Evolutionary conservation across 1,140 invertebrate species (phyloP).

Genomic region (Papilio xuthus): DNA sequence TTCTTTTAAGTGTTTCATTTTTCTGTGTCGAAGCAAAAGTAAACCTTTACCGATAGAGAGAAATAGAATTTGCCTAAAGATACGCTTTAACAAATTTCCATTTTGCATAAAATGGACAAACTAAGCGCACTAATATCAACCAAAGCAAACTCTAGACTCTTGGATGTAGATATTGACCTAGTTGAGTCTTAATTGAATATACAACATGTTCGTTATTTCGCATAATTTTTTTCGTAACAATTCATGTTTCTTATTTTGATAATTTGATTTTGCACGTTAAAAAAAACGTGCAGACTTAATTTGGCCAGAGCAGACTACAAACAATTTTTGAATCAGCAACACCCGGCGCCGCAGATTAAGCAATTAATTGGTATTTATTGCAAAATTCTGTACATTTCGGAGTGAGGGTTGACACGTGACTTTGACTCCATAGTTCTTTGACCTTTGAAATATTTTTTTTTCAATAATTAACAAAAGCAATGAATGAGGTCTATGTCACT

Average conservation of each 20-base stretch:
- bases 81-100: no score
- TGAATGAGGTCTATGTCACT: slow-evolving; percentile 10
- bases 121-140: no score
- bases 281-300: slow-evolving; percentile 46
- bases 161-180: background rate
- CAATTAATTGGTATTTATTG: slow-evolving; percentile 45
- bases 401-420: slow-evolving; percentile 46
- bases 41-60: no score
- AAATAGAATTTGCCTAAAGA: no score
- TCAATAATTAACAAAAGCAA: background rate
- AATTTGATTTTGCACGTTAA: slow-evolving; percentile 41
- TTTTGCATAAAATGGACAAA: no score
- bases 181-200: background rate
- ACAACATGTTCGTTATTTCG: background rate
- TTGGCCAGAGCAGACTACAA: slow-evolving; percentile 34
- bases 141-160: background rate
- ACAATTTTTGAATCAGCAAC: slow-evolving; percentile 45
- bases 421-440: slow-evolving; percentile 50
- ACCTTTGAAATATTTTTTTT: slow-evolving; percentile 42
- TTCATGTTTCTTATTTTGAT: slow-evolving; percentile 29
- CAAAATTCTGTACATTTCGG: slow-evolving; percentile 45
- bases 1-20: background rate
- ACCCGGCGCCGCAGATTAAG: slow-evolving; percentile 44
- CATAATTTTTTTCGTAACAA: slow-evolving; percentile 28
- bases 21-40: no score